A percentile compares a stretch with the other conserved stretches of the same genome.
These are phyloP conservation scores for Loriculus beryllinus DNA, from an alignment of 2,797 vertebrate species.

Conservation along the genomic window DNA sequence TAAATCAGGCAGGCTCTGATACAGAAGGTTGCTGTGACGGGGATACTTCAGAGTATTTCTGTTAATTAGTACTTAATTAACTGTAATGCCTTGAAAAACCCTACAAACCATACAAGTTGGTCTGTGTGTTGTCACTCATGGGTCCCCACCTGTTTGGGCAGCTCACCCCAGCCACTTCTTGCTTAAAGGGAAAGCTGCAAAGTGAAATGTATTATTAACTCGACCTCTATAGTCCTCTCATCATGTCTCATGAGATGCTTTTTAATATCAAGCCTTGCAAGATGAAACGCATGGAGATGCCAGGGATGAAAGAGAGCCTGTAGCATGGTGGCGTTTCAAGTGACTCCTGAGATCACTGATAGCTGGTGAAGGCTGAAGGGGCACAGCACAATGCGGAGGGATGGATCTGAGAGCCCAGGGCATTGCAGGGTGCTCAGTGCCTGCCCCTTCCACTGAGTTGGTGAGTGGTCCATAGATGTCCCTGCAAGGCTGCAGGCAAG, in stretches of 20 bases:
- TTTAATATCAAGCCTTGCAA: neutral
- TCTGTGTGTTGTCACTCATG: neutral
- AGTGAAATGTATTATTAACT: neutral
- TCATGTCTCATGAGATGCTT: neutral
- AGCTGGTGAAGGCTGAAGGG: neutral
- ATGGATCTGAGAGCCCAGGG: neutral
- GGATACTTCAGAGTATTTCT: neutral
- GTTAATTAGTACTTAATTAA: constrained; percentile 38
- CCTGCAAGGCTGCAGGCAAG: neutral
- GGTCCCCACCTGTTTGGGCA: neutral
- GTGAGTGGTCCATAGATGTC: neutral
- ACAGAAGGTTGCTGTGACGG: neutral
- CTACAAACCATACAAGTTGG: neutral
- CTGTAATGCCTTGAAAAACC: neutral
- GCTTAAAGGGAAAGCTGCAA: constrained; percentile 5
- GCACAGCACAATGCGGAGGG: accelerated
- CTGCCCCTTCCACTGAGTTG: neutral
- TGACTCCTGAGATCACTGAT: accelerated
- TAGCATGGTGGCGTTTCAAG: neutral
- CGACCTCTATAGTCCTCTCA: neutral
- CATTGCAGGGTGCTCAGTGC: accelerated
- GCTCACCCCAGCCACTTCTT: neutral
- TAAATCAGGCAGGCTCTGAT: neutral
- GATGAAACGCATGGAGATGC: neutral
- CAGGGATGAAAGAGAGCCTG: neutral